These are phyloP conservation scores for Eidolon helvum DNA, from an alignment of 2,113 vertebrate genomes.

Conservation along the genomic window DNA sequence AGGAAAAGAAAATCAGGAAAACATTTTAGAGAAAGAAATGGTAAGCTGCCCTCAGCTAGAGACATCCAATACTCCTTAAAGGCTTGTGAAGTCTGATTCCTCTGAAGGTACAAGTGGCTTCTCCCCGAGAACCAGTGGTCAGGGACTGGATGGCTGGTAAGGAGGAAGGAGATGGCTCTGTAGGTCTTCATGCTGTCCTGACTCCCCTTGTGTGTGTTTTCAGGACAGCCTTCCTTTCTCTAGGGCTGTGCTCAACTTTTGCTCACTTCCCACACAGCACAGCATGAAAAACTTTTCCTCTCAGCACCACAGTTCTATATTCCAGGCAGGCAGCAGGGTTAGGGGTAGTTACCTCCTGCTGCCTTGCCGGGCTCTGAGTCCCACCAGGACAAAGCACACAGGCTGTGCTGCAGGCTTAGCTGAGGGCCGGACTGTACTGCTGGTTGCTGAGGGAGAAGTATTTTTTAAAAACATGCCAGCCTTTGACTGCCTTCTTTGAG, in stretches of 20 bases:
- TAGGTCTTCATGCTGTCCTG: not conserved
- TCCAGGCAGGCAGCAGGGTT: not conserved
- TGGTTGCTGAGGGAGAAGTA: too few relatives aligned
- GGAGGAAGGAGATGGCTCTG: not conserved
- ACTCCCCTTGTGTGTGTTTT: not conserved
- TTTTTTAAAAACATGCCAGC: not conserved
- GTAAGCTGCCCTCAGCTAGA: not conserved
- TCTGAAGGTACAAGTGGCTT: not conserved
- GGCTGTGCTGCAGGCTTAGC: not conserved
- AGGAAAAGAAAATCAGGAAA: not conserved
- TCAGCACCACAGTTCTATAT: not conserved
- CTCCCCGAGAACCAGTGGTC: not conserved
- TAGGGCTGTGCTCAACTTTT: not conserved
- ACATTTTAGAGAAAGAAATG: not conserved
- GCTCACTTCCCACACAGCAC: not conserved
- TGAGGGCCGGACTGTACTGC: not conserved
- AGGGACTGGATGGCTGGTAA: not conserved
- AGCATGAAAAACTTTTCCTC: not conserved
- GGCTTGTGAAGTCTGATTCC: not conserved
- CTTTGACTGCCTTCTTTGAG: not conserved
- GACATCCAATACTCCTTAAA: not conserved
- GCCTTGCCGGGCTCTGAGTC: not conserved
- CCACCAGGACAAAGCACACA: not conserved
- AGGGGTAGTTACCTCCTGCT: not conserved
- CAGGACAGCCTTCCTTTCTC: not conserved